Evolutionary conservation across 2,888 invertebrate genomes (phyloP).

Genomic region (Heteromurus nitidus): DNA sequence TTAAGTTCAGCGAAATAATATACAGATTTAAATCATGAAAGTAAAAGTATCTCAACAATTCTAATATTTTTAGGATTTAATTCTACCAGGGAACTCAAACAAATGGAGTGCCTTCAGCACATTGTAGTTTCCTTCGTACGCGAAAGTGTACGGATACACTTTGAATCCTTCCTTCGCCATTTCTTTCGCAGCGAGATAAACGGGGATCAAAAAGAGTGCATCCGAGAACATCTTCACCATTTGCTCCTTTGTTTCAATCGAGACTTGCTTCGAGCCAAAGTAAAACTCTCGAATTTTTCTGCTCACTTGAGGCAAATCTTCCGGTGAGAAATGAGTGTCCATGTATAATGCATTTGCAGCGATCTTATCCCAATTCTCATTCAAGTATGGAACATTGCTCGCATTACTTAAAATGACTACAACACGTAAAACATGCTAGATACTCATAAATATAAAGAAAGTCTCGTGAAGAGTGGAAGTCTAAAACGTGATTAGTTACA

Average conservation of each 20-base stretch:
- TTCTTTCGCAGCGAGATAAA: constrained; percentile 1
- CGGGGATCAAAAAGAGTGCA: neutral
- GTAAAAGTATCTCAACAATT: too few species aligned
- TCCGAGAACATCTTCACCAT: constrained; percentile 23
- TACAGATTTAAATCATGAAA: too few species aligned
- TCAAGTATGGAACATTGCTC: neutral
- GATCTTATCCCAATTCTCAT: constrained; percentile 13
- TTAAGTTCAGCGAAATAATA: too few species aligned
- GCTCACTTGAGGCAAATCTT: neutral
- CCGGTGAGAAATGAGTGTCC: neutral
- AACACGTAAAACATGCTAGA: too few species aligned
- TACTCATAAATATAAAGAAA: neutral
- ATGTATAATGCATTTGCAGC: constrained; percentile 8
- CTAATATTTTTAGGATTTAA: too few species aligned
- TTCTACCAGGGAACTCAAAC: too few species aligned
- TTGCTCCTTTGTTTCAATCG: neutral
- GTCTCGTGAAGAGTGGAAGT: neutral
- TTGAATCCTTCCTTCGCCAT: constrained; percentile 12
- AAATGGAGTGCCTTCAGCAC: too few species aligned
- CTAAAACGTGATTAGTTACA: neutral
- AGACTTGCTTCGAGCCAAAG: constrained; percentile 25
- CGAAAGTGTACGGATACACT: too few species aligned
- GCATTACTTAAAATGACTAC: too few species aligned
- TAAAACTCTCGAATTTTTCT: constrained; percentile 39
- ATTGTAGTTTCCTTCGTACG: too few species aligned